A percentile compares a stretch with the other conserved stretches of the same genome.
Conservation (phyloP, 1,140 invertebrate genomes). For the Cepaea nemoralis region DNA sequence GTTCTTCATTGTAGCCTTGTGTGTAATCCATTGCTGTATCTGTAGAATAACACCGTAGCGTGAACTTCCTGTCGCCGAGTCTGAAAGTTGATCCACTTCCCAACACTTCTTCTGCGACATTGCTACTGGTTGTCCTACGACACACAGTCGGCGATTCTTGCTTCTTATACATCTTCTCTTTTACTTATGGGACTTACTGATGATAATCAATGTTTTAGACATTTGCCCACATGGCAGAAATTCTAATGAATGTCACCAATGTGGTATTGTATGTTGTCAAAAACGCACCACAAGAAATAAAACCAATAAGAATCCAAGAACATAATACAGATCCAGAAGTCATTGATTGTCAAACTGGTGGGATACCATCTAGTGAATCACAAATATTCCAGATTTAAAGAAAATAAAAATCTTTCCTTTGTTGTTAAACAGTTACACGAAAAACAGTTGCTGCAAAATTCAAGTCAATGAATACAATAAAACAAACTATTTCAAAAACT, state of each 20-base stretch:
- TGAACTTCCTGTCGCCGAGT: slow-evolving; percentile 14
- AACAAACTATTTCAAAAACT: too few species aligned
- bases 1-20: slow-evolving; percentile 22
- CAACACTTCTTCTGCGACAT: neutral
- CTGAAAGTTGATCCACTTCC: neutral
- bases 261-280: neutral
- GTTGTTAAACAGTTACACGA: too few species aligned
- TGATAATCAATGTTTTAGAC: neutral
- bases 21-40: slow-evolving; percentile 33
- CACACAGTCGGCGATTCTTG: neutral
- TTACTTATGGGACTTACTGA: neutral
- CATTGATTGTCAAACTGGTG: too few species aligned
- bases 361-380: too few species aligned
- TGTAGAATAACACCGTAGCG: slow-evolving; percentile 13
- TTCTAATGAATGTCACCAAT: neutral
- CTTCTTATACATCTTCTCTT: neutral
- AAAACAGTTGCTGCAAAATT: too few species aligned
- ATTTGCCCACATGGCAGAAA: neutral
- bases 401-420: too few species aligned
- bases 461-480: too few species aligned
- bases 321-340: too few species aligned
- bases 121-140: neutral
- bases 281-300: neutral
- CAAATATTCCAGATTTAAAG: too few species aligned
- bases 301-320: too few species aligned